Conservation (phyloP, 2,797 vertebrate genomes). For the Macropodus opercularis region DNA sequence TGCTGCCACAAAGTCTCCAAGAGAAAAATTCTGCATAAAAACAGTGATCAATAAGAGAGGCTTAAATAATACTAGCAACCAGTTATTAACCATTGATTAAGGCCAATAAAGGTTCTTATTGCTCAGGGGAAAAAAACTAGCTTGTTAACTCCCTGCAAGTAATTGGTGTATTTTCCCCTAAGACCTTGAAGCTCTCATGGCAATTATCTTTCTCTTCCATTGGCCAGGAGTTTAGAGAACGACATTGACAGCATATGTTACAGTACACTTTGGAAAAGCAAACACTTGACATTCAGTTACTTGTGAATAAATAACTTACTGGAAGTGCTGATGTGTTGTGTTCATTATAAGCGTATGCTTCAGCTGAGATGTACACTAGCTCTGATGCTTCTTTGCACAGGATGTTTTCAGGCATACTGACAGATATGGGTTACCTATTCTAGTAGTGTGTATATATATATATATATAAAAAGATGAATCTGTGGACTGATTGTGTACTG, state of each 20-base stretch:
- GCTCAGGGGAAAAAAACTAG: conserved; percentile 21
- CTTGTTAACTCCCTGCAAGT: too few relatives aligned
- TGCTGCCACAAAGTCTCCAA: not conserved
- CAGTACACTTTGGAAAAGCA: conserved; percentile 26
- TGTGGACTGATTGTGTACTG: too few relatives aligned
- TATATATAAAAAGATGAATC: too few relatives aligned
- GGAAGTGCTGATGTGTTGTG: conserved; percentile 30
- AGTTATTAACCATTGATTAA: not conserved
- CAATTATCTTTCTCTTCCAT: conserved; percentile 45
- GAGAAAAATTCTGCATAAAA: not conserved
- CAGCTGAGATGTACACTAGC: not conserved
- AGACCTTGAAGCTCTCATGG: conserved; percentile 16
- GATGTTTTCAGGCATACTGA: too few relatives aligned
- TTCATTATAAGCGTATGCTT: conserved; percentile 16
- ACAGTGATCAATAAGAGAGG: conserved; percentile 3
- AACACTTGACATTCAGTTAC: conserved; percentile 35
- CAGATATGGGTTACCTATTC: too few relatives aligned
- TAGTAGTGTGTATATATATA: too few relatives aligned
- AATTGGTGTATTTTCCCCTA: too few relatives aligned
- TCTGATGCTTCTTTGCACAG: too few relatives aligned
- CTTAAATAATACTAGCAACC: conserved; percentile 1
- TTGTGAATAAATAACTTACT: conserved; percentile 45
- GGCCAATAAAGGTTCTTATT: conserved; percentile 13
- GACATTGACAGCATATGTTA: conserved; percentile 25
- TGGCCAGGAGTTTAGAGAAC: conserved; percentile 16